A percentile compares a stretch with the other conserved stretches of the same genome.
phyloP scores from a whole-genome alignment of 2,888 invertebrate species.

The Leptarthrus brevirostris region DNA sequence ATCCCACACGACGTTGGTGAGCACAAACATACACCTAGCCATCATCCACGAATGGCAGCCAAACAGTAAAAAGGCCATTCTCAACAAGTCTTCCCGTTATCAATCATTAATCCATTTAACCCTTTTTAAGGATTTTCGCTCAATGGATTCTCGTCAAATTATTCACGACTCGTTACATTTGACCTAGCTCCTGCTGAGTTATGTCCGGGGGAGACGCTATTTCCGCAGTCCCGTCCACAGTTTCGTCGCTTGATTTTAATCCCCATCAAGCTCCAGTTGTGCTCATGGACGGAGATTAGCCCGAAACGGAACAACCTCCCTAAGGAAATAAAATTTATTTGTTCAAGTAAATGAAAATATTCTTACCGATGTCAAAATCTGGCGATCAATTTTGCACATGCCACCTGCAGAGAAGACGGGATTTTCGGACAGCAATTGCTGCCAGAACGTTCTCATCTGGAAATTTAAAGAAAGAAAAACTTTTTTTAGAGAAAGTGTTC shows the following conservation, averaged over 20 bases:
- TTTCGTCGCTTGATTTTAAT: background rate
- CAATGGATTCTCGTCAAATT: constrained; percentile 32
- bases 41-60: background rate
- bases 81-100: no score
- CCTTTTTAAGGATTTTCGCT: constrained; percentile 21
- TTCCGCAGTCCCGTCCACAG: background rate
- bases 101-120: constrained; percentile 5
- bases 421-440: constrained; percentile 62
- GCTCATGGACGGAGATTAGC: background rate
- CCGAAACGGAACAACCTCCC: constrained; percentile 8
- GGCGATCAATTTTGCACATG: constrained; percentile 69
- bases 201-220: background rate
- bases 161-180: constrained; percentile 33
- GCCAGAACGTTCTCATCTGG: constrained; percentile 65
- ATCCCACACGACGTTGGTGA: background rate
- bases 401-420: constrained; percentile 69
- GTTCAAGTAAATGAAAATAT: constrained; percentile 39
- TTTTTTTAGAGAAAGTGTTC: constrained; percentile 3
- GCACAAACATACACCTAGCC: no score
- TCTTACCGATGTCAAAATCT: constrained; percentile 70
- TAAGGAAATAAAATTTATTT: constrained; percentile 41
- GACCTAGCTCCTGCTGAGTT: background rate
- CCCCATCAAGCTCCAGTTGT: background rate
- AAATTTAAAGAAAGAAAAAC: constrained; percentile 48
- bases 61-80: no score